These are phyloP conservation scores for Isoperla grammatica DNA, from an alignment of 2,888 invertebrate species.

Conservation along the genomic window DNA sequence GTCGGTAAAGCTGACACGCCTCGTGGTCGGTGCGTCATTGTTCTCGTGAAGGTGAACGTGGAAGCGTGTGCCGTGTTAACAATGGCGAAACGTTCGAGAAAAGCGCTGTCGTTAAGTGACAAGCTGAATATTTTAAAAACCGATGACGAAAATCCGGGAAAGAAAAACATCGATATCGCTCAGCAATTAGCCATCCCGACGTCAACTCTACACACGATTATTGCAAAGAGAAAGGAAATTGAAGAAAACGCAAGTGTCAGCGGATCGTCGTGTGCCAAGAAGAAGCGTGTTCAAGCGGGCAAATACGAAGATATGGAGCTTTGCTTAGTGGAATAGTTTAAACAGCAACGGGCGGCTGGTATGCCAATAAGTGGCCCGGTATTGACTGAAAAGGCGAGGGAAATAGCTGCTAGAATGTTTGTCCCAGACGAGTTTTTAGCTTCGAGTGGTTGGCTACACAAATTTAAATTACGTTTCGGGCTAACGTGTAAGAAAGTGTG, in stretches of 20 bases:
- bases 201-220: background rate
- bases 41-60: too few relatives aligned
- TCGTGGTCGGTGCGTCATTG: too few relatives aligned
- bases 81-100: too few relatives aligned
- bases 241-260: conserved; percentile 8
- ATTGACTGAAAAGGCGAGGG: conserved; percentile 26
- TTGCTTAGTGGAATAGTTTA: background rate
- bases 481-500: conserved; percentile 26
- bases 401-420: conserved; percentile 23
- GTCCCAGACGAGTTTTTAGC: conserved; percentile 27
- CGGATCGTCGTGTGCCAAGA: background rate
- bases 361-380: conserved; percentile 28
- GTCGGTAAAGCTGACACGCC: too few relatives aligned
- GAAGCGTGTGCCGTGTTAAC: too few relatives aligned
- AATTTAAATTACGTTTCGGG: conserved; percentile 29
- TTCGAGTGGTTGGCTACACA: conserved; percentile 29
- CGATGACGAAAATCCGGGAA: too few relatives aligned
- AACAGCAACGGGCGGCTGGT: too few relatives aligned
- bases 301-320: background rate
- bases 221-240: conserved; percentile 22
- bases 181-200: background rate
- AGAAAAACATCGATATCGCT: background rate
- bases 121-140: background rate
- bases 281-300: background rate
- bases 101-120: background rate